Evolutionary conservation across 2,797 vertebrate species (phyloP).

Genomic region (Balearica regulorum): DNA sequence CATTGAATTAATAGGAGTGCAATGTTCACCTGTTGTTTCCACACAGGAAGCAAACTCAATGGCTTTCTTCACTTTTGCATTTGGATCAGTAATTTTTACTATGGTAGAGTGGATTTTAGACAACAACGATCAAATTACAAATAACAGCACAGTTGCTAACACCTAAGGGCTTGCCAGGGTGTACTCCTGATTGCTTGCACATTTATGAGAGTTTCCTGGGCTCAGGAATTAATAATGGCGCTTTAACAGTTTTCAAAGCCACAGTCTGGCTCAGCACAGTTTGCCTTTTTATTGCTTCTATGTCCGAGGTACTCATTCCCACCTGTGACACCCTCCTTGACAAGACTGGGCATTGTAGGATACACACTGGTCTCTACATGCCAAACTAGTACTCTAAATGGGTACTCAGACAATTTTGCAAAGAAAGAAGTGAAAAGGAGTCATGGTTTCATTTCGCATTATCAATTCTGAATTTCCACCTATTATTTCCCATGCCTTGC

Average conservation of each 20-base stretch:
- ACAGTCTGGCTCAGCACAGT: not conserved
- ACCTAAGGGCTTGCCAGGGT: not conserved
- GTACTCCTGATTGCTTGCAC: not conserved
- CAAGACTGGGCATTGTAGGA: not conserved
- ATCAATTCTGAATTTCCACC: not conserved
- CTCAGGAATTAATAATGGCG: not conserved
- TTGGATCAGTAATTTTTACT: not conserved
- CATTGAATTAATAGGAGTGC: not conserved
- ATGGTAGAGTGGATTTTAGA: not conserved
- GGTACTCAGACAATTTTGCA: not conserved
- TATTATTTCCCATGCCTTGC: not conserved
- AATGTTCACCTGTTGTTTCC: not conserved
- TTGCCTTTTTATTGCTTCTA: not conserved
- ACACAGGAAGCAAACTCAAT: not conserved
- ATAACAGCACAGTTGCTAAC: not conserved
- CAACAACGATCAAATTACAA: not conserved
- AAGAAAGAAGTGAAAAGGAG: not conserved
- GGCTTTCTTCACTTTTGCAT: not conserved
- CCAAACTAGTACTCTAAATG: not conserved
- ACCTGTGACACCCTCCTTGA: not conserved
- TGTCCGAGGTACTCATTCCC: not conserved
- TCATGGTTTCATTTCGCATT: not conserved
- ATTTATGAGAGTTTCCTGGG: not conserved
- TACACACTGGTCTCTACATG: not conserved
- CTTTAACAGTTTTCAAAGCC: not conserved